phyloP scores from a whole-genome alignment of 2,797 vertebrate genomes.

The Takifugu ocellatus region DNA sequence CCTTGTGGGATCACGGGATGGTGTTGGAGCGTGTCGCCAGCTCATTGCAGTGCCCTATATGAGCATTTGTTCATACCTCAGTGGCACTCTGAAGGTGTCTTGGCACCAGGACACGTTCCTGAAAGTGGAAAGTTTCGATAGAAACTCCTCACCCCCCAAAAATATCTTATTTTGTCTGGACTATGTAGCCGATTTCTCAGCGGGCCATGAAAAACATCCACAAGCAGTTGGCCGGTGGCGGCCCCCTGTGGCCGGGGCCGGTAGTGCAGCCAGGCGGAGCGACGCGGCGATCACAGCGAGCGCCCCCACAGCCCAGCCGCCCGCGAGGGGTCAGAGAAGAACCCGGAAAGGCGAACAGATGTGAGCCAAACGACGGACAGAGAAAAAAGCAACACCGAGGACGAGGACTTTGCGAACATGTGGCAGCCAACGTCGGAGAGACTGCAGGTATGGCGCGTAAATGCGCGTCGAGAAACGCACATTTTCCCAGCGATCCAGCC shows the following conservation, averaged over 20 bases:
- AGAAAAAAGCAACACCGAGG: slow-evolving; percentile 54
- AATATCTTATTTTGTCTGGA: too few relatives aligned
- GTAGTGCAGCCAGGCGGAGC: slow-evolving; percentile 78
- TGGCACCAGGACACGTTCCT: too few relatives aligned
- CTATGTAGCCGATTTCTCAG: too few relatives aligned
- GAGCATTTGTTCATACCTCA: too few relatives aligned
- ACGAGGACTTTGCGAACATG: slow-evolving; percentile 78
- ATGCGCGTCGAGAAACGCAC: not conserved
- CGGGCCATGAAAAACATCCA: not conserved
- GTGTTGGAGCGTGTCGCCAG: too few relatives aligned
- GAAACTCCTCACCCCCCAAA: too few relatives aligned
- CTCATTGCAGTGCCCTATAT: too few relatives aligned
- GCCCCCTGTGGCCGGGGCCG: slow-evolving; percentile 57
- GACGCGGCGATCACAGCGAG: slow-evolving; percentile 65
- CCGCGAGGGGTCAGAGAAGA: slow-evolving; percentile 57
- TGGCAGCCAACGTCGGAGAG: slow-evolving; percentile 97
- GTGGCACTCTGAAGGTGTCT: too few relatives aligned
- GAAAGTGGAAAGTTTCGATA: too few relatives aligned
- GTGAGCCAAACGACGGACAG: slow-evolving; percentile 68
- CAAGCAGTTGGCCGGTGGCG: not conserved
- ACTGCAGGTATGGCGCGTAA: slow-evolving; percentile 83
- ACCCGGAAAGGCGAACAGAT: slow-evolving; percentile 71
- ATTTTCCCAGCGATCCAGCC: not conserved
- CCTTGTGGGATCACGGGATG: too few relatives aligned
- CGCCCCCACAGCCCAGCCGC: slow-evolving; percentile 9